Evolutionary conservation across 2,113 vertebrate species (phyloP), one percentile per base, ranked within the genome.

Genomic region (Gobiocypris rarus): DNA sequence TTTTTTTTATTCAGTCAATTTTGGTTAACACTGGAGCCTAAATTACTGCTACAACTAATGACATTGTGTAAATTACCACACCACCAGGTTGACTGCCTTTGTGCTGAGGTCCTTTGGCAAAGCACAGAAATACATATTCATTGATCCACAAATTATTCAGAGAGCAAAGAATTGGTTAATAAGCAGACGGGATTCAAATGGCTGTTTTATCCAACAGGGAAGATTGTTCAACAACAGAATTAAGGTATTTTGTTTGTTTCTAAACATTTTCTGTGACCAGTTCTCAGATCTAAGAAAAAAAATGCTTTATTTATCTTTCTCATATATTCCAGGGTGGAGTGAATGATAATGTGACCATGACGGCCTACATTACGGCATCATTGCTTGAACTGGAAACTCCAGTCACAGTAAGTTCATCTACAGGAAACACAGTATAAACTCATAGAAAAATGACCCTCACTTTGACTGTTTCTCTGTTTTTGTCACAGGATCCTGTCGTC

Each of bases 51-150:
- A n/a, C n/a, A n/a, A n/a, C n/a, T n/a, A n/a, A n/a, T n/a, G n/a
- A n/a, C n/a, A n/a, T n/a, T n/a, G n/a, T n/a, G n/a, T n/a, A n/a
- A n/a, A n/a, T n/a, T n/a, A n/a, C n/a, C n/a, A 67, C 56, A 54
- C 87, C 28, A 52, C 56, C 89, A 96, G 96, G 94, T 90, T 97
- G 87, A 96, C 95, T 9, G 94, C 95, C 14, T 96, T 96, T 89
- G 94, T 96, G 14, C 75, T 93, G 87, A 91, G 91, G 83, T 91
- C 91, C 9, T 95, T 96, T 41, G 90, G 89, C 19, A 93, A 92
- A 87, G 94, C 94, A 8, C 84, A 88, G 73, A 83, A 88, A 9
- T 90, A 94, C 31, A 82, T 96, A 74, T 94, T 88, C 84, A 90
- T 96, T 7, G 86, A 95, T 4, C 86, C 91, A 17, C 0, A 13